phyloP scores from a whole-genome alignment of 2,797 vertebrate species.

The Numenius phaeopus region DNA sequence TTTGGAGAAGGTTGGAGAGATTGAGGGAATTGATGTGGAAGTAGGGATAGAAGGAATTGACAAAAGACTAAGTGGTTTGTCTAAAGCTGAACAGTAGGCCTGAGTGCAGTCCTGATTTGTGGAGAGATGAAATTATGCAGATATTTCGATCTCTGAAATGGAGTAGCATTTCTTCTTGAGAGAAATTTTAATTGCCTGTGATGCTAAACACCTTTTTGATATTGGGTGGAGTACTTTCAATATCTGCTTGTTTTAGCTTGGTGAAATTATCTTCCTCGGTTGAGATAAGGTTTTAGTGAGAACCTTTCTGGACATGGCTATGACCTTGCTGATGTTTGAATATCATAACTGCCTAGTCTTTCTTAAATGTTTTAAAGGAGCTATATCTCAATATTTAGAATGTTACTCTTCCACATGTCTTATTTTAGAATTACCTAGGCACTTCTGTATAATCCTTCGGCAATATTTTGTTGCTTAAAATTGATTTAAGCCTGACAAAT shows the following conservation, averaged over 20 bases:
- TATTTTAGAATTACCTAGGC: not conserved
- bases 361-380: not conserved
- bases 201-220: not conserved
- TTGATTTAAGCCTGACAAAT: not conserved
- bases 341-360: not conserved
- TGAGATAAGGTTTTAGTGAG: not conserved
- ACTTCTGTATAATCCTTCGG: not conserved
- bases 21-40: not conserved
- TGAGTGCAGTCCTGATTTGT: not conserved
- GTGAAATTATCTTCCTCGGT: not conserved
- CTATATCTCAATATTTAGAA: not conserved
- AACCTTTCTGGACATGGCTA: not conserved
- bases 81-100: not conserved
- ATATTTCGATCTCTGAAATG: not conserved
- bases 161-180: not conserved
- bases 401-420: not conserved
- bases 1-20: not conserved
- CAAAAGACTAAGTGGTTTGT: not conserved
- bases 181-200: not conserved
- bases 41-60: not conserved
- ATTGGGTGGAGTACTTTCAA: not conserved
- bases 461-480: not conserved
- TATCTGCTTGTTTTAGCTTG: not conserved
- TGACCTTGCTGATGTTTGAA: not conserved
- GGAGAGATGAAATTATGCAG: not conserved